Evolutionary conservation across 2,113 vertebrate species (phyloP).

Genomic region (Maccullochella peelii): DNA sequence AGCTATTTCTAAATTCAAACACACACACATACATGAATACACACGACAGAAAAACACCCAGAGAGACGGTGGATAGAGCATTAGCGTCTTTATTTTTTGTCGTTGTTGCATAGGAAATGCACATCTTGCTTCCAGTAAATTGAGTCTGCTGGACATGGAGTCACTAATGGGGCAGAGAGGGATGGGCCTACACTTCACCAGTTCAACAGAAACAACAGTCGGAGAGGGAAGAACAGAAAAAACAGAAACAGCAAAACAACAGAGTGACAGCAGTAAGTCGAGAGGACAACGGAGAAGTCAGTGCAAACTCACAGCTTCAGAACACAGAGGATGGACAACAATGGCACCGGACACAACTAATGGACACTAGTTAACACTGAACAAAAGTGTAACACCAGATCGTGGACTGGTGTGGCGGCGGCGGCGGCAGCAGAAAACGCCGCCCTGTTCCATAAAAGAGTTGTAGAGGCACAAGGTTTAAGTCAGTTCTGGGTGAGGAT

Average conservation of each 20-base stretch:
- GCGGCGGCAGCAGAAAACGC: slow-evolving; percentile 49
- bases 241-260: slow-evolving; percentile 14
- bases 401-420: slow-evolving; percentile 76
- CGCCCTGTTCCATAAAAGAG: slow-evolving; percentile 91
- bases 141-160: slow-evolving; percentile 94
- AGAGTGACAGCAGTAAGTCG: slow-evolving; percentile 20
- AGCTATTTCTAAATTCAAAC: neutral
- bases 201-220: slow-evolving; percentile 60
- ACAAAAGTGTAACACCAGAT: slow-evolving; percentile 84
- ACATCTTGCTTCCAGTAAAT: slow-evolving; percentile 98
- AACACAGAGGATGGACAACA: slow-evolving; percentile 86
- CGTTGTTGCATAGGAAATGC: slow-evolving; percentile 99
- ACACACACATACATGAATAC: neutral
- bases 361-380: slow-evolving; percentile 81
- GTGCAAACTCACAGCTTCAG: slow-evolving; percentile 62
- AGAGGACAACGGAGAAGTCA: slow-evolving; percentile 31
- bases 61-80: slow-evolving; percentile 83
- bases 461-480: slow-evolving; percentile 95
- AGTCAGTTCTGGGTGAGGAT: slow-evolving; percentile 65
- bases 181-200: slow-evolving; percentile 91
- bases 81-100: slow-evolving; percentile 97
- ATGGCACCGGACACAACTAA: slow-evolving; percentile 90
- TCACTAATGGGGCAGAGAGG: slow-evolving; percentile 92
- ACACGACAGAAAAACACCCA: slow-evolving; percentile 6
- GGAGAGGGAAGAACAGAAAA: slow-evolving; percentile 1